Conservation (phyloP, 2,888 invertebrate species). For the Brenthis hecate region DNA sequence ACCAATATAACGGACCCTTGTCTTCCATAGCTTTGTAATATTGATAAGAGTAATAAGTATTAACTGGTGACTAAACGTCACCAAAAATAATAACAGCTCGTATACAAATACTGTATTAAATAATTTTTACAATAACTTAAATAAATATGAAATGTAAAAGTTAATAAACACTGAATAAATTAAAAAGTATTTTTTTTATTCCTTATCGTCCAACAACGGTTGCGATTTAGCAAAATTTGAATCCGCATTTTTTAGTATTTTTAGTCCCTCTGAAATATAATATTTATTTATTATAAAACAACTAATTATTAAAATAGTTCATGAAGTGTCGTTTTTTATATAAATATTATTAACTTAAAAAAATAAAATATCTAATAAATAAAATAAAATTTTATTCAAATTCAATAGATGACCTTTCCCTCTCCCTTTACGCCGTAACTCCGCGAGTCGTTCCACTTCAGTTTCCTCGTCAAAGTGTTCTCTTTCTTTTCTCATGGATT, state of each 20-base stretch:
- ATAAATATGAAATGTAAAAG: conserved; percentile 67
- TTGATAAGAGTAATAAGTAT: conserved; percentile 50
- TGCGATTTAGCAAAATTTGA: conserved; percentile 58
- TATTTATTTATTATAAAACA: not conserved
- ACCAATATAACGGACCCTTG: conserved; percentile 65
- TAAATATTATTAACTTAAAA: no score
- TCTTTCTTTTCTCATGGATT: conserved; percentile 56
- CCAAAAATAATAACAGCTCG: conserved; percentile 56
- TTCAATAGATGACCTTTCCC: conserved; percentile 60
- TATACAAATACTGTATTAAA: conserved; percentile 72
- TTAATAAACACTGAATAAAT: conserved; percentile 75
- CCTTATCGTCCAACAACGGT: conserved; percentile 59
- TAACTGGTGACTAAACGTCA: conserved; percentile 40
- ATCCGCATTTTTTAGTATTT: conserved; percentile 63
- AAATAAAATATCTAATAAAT: no score
- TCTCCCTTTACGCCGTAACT: conserved; percentile 68
- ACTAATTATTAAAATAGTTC: not conserved
- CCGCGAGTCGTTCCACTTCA: conserved; percentile 71
- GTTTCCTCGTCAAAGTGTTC: conserved; percentile 61
- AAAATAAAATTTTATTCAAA: no score
- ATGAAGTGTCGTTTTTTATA: not conserved
- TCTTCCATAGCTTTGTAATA: conserved; percentile 72
- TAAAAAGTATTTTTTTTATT: conserved; percentile 53
- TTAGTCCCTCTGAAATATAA: conserved; percentile 68
- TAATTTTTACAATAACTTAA: conserved; percentile 76